Percentiles rank a stretch among this genome's conserved stretches.
Evolutionary conservation across 2,888 invertebrate genomes (phyloP).

Genomic region (Tinea semifulvella): DNA sequence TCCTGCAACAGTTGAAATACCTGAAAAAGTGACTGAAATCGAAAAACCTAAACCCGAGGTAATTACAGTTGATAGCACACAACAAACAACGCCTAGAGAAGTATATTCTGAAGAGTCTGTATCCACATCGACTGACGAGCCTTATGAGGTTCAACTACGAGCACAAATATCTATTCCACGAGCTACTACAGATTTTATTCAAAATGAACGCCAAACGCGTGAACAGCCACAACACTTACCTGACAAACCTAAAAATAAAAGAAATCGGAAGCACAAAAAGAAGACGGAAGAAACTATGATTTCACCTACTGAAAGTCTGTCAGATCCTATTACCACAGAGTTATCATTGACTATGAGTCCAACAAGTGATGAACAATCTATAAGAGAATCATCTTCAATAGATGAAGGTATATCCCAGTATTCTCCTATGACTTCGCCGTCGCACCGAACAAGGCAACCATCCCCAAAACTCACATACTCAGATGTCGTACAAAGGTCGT

Average conservation of each 20-base stretch:
- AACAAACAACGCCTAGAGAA: constrained; percentile 70
- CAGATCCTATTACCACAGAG: constrained; percentile 59
- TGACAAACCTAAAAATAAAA: constrained; percentile 49
- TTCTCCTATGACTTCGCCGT: constrained; percentile 32
- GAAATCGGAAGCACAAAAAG: constrained; percentile 47
- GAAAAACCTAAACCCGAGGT: constrained; percentile 22
- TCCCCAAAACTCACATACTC: constrained; percentile 48
- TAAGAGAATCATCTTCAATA: constrained; percentile 46
- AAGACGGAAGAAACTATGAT: constrained; percentile 40
- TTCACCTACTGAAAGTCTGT: constrained; percentile 54
- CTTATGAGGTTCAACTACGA: constrained; percentile 69
- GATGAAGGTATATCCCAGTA: constrained; percentile 59
- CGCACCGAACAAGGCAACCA: constrained; percentile 24
- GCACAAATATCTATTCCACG: constrained; percentile 66
- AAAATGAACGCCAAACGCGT: constrained; percentile 39
- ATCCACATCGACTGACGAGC: constrained; percentile 61
- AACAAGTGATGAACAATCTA: constrained; percentile 52
- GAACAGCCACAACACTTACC: constrained; percentile 36
- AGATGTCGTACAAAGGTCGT: constrained; percentile 58
- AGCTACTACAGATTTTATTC: constrained; percentile 43
- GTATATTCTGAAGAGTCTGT: constrained; percentile 58
- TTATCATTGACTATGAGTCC: constrained; percentile 52
- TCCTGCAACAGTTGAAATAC: constrained; percentile 17
- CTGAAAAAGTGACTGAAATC: constrained; percentile 16
- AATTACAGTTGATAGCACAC: constrained; percentile 30